A percentile compares a stretch with the other conserved stretches of the same genome.
These are phyloP conservation scores for Propithecus deckenii DNA, from an alignment of 2,797 vertebrate genomes.

Conservation along the genomic window DNA sequence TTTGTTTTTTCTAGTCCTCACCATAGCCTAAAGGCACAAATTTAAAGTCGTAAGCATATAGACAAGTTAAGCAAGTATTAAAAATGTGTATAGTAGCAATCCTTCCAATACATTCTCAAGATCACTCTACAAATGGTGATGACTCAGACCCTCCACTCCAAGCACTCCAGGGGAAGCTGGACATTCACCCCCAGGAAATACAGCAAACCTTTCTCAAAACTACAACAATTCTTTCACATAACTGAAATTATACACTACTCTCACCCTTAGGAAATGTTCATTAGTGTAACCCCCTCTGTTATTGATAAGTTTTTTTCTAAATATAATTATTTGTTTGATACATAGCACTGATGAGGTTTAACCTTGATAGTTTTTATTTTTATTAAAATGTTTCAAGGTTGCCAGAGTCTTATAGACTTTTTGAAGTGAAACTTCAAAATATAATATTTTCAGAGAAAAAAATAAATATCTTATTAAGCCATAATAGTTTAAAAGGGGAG, in stretches of 20 bases:
- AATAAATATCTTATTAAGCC: not conserved
- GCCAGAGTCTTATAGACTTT: not conserved
- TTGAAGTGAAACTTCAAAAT: not conserved
- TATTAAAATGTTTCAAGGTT: not conserved
- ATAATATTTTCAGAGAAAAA: not conserved
- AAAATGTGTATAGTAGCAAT: not conserved
- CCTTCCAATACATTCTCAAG: not conserved
- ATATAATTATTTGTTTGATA: not conserved
- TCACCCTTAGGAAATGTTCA: not conserved
- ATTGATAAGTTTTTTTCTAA: not conserved
- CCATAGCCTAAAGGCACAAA: too few species aligned
- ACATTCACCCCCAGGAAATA: not conserved
- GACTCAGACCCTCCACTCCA: not conserved
- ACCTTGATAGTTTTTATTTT: not conserved
- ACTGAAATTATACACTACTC: not conserved
- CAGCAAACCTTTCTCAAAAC: not conserved
- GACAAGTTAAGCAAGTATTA: not conserved
- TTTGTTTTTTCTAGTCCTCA: too few species aligned
- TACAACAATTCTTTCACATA: not conserved
- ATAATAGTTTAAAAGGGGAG: not conserved
- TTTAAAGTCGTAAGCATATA: too few species aligned
- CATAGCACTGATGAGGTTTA: not conserved
- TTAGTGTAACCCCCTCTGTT: not conserved
- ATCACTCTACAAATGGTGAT: not conserved
- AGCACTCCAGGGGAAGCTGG: not conserved